A percentile compares a stretch with the other conserved stretches of the same genome.
Evolutionary conservation across 2,888 invertebrate genomes (phyloP).

Genomic region (Esperia sulphurella): DNA sequence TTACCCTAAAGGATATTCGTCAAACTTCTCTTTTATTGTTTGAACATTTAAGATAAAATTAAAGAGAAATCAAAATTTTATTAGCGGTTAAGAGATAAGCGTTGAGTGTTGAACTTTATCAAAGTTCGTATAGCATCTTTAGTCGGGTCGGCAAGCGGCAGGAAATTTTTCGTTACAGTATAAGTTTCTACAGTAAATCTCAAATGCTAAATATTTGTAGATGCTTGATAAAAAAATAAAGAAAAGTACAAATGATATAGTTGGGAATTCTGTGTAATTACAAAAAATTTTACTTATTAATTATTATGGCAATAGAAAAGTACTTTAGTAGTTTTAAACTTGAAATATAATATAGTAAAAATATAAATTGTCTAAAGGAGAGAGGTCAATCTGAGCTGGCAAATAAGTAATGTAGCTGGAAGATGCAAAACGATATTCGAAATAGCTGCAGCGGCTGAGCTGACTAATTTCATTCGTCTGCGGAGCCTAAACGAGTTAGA

Average conservation of each 20-base stretch:
- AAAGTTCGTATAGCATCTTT: slow-evolving; percentile 44
- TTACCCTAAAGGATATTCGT: slow-evolving; percentile 53
- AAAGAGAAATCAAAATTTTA: slow-evolving; percentile 74
- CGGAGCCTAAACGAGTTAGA: slow-evolving; percentile 68
- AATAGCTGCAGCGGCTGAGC: slow-evolving; percentile 62
- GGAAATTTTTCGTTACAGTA: neutral
- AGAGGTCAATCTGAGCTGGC: neutral
- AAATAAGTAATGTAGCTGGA: slow-evolving; percentile 45
- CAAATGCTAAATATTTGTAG: too few species aligned
- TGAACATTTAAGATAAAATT: slow-evolving; percentile 72
- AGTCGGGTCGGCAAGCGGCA: slow-evolving; percentile 24
- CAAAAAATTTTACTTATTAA: too few species aligned
- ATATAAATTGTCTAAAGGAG: neutral
- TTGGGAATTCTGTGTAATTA: too few species aligned
- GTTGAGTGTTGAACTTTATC: slow-evolving; percentile 66
- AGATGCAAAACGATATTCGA: slow-evolving; percentile 71
- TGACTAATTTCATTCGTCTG: slow-evolving; percentile 72
- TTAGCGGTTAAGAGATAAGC: slow-evolving; percentile 71
- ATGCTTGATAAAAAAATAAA: too few species aligned
- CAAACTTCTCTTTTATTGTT: slow-evolving; percentile 64
- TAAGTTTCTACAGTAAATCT: neutral
- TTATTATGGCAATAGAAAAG: too few species aligned
- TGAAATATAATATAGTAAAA: neutral
- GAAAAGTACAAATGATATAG: too few species aligned
- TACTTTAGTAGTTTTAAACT: too few species aligned